A percentile compares a stretch with the other conserved stretches of the same genome.
These are phyloP conservation scores for Chitala chitala DNA, from an alignment of 2,113 vertebrate genomes.

Conservation along the genomic window DNA sequence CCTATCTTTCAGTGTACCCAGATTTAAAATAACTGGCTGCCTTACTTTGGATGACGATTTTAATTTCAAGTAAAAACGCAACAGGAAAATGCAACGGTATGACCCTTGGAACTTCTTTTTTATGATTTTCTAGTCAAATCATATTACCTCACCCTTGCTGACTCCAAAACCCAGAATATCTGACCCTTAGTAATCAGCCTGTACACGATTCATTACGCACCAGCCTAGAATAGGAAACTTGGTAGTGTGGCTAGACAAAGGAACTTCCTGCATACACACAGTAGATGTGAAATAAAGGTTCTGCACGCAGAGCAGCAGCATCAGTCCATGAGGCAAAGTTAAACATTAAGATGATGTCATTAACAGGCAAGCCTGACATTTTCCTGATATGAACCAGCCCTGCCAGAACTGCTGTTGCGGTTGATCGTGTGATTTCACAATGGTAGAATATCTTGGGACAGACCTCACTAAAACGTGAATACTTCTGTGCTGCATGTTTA, in stretches of 20 bases:
- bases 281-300: no score
- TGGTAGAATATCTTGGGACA: neutral
- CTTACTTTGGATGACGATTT: slow-evolving; percentile 11
- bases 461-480: neutral
- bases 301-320: neutral
- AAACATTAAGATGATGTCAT: neutral
- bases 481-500: neutral
- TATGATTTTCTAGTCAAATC: neutral
- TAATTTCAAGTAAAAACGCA: neutral
- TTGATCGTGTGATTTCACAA: neutral
- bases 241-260: no score
- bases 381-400: neutral
- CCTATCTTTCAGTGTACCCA: neutral
- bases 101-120: neutral
- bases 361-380: neutral
- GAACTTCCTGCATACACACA: neutral
- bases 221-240: no score
- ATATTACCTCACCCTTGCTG: neutral
- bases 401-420: neutral
- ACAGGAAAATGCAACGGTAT: neutral
- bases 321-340: neutral
- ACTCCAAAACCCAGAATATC: neutral
- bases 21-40: neutral
- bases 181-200: no score
- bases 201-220: no score